Conservation (phyloP, 2,113 vertebrate species). For the Geothlypis trichas region DNA sequence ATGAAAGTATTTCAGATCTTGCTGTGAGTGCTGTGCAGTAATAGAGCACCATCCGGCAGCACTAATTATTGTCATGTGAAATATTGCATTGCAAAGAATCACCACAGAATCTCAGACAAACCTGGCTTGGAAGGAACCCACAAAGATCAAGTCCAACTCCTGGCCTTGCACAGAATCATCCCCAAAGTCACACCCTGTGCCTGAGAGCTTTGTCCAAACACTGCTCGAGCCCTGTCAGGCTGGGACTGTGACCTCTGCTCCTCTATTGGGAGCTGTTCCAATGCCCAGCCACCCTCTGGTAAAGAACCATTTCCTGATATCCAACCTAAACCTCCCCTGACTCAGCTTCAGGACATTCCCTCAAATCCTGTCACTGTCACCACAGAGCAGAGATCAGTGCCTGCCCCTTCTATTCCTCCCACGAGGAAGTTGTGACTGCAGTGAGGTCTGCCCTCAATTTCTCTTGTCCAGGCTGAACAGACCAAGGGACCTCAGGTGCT, state of each 20-base stretch:
- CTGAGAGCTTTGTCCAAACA: neutral
- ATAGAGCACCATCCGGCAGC: neutral
- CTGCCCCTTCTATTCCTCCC: neutral
- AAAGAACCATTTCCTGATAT: neutral
- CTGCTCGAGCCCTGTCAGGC: neutral
- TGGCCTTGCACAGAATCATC: fast-evolving
- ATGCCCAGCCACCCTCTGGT: too few relatives aligned
- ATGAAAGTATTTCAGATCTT: neutral
- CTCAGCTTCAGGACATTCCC: neutral
- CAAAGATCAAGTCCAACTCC: fast-evolving
- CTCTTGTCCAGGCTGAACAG: neutral
- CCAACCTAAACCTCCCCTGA: neutral
- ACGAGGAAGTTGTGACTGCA: fast-evolving
- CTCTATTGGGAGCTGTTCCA: neutral
- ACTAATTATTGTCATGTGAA: neutral
- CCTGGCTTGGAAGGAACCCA: neutral
- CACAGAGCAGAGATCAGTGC: neutral
- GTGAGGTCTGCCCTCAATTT: neutral
- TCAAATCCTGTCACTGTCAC: fast-evolving
- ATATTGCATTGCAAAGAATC: neutral
- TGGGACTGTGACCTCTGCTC: neutral
- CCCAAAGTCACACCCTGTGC: neutral
- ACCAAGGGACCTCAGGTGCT: neutral
- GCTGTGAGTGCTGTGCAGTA: neutral
- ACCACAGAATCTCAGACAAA: neutral